Percentiles rank a stretch among this genome's conserved stretches.
phyloP scores from a whole-genome alignment of 2,888 invertebrate species.

The Pharmacophagus antenor region DNA sequence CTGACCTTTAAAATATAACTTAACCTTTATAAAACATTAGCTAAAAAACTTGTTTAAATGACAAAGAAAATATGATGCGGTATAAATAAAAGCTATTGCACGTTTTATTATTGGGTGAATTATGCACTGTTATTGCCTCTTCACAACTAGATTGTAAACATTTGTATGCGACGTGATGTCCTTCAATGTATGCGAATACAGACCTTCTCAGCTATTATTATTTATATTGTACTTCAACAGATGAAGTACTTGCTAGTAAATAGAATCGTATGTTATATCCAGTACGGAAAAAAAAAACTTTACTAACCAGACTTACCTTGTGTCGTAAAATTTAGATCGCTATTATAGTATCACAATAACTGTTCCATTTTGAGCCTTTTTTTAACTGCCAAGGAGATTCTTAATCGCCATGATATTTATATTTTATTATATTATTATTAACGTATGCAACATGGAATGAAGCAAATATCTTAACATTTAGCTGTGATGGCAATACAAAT shows the following conservation, averaged over 20 bases:
- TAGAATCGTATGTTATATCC: not conserved
- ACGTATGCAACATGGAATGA: not conserved
- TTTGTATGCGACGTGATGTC: conserved; percentile 15
- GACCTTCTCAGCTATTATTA: conserved; percentile 12
- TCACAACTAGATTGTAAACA: conserved; percentile 21
- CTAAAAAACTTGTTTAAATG: no score
- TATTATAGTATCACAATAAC: no score
- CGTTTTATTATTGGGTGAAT: conserved; percentile 5
- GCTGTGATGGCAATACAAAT: not conserved
- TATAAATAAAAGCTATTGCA: not conserved
- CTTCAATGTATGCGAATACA: conserved; percentile 20
- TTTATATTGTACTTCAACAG: conserved; percentile 20
- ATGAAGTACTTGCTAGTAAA: conserved; percentile 8
- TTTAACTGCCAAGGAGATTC: no score
- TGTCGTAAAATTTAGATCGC: not conserved
- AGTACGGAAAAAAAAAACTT: not conserved
- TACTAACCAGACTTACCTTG: not conserved
- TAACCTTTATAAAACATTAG: no score
- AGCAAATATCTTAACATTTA: not conserved
- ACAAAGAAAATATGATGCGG: no score
- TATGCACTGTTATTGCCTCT: conserved; percentile 19
- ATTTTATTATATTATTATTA: no score
- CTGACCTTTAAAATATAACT: no score
- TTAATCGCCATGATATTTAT: no score
- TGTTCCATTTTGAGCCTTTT: no score